These are phyloP conservation scores for Hemicrepidius hirtus DNA, from an alignment of 2,888 invertebrate genomes.

Conservation along the genomic window DNA sequence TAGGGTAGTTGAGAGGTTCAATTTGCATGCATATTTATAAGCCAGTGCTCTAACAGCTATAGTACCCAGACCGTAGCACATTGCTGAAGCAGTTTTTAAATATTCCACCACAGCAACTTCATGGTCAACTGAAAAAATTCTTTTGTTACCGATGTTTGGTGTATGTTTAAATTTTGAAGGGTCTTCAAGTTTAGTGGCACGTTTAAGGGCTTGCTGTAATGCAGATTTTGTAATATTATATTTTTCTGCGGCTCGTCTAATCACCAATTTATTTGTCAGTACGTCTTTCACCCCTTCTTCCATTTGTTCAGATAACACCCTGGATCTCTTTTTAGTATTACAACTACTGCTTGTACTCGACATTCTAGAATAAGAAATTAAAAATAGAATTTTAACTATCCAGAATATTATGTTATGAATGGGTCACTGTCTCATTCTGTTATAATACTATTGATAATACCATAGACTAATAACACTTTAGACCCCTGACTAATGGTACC, in stretches of 20 bases:
- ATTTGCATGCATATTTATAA: not conserved
- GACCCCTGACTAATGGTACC: no score
- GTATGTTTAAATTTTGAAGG: not conserved
- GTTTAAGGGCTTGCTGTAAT: not conserved
- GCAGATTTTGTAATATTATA: not conserved
- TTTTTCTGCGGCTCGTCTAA: not conserved
- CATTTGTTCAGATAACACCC: not conserved
- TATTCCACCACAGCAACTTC: not conserved
- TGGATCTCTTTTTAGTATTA: not conserved
- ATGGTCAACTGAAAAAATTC: not conserved
- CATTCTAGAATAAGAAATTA: not conserved
- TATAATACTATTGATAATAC: no score
- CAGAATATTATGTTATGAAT: no score
- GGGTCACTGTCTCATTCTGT: no score
- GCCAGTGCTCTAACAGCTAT: not conserved
- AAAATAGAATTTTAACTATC: not conserved
- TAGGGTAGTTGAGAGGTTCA: no score
- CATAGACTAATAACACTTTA: no score
- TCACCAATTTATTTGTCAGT: not conserved
- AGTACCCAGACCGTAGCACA: not conserved
- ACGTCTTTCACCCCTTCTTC: not conserved
- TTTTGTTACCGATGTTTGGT: not conserved
- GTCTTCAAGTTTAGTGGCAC: not conserved
- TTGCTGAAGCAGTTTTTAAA: not conserved
- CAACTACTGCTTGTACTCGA: not conserved